These are phyloP conservation scores for Anorthoa munda DNA, from an alignment of 2,888 invertebrate genomes.

Conservation along the genomic window DNA sequence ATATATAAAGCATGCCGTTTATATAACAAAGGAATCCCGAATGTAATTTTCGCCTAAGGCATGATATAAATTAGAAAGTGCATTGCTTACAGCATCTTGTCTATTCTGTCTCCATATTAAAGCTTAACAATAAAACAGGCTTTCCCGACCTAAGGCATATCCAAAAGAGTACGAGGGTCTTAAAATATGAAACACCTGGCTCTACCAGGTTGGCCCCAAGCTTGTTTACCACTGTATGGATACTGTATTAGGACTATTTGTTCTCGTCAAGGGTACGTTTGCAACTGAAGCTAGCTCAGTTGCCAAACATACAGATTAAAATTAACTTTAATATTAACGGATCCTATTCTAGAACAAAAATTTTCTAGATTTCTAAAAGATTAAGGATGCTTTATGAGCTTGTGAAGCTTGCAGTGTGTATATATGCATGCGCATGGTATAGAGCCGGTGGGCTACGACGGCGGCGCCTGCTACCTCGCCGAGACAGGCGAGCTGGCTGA, in stretches of 20 bases:
- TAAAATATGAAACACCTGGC: no score
- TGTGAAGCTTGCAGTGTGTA: slow-evolving; percentile 49
- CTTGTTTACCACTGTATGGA: no score
- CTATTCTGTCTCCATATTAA: not conserved
- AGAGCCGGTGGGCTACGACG: slow-evolving; percentile 85
- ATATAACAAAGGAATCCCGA: not conserved
- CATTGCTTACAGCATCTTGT: slow-evolving; percentile 29
- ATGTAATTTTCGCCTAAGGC: not conserved
- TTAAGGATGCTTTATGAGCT: slow-evolving; percentile 11
- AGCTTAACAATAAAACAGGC: slow-evolving; percentile 18
- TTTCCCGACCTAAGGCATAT: not conserved
- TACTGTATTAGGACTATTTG: no score
- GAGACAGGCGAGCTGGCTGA: slow-evolving; percentile 65
- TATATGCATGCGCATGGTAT: slow-evolving; percentile 55
- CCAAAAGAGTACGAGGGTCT: not conserved
- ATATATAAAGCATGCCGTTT: not conserved
- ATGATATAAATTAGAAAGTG: not conserved
- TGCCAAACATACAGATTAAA: no score
- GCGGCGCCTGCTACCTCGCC: slow-evolving; percentile 79
- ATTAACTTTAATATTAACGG: no score
- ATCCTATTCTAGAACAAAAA: no score
- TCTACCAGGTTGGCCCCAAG: no score
- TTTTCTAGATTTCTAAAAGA: no score
- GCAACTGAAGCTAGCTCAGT: no score
- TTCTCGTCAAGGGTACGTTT: no score